Percentiles rank a stretch among this genome's conserved stretches.
phyloP scores from a whole-genome alignment of 2,888 invertebrate species.

The Clanis bilineata region DNA sequence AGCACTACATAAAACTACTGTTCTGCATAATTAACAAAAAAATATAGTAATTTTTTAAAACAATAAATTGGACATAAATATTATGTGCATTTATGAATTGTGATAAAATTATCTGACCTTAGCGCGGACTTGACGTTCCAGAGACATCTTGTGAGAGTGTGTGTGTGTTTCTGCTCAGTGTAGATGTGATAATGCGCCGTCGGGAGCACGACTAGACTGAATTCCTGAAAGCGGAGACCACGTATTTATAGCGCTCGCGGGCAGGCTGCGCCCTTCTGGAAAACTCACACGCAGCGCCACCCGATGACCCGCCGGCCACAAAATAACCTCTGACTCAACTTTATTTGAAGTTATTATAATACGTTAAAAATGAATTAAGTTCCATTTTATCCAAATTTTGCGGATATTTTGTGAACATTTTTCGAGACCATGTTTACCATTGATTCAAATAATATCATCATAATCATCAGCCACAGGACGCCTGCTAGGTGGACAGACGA shows the following conservation, averaged over 20 bases:
- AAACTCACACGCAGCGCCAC: constrained; percentile 59
- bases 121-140: constrained; percentile 95
- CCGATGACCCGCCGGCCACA: constrained; percentile 50
- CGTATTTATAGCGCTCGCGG: constrained; percentile 73
- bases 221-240: constrained; percentile 67
- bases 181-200: constrained; percentile 57
- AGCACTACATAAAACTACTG: too few relatives aligned
- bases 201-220: constrained; percentile 74
- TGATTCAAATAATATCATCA: too few relatives aligned
- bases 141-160: constrained; percentile 86
- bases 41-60: not conserved
- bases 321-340: constrained; percentile 74
- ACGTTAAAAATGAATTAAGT: not conserved
- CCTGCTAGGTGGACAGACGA: too few relatives aligned
- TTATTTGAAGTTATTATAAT: constrained; percentile 18
- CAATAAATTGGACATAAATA: not conserved
- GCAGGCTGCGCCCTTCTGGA: constrained; percentile 77
- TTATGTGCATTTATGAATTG: not conserved
- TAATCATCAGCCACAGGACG: too few relatives aligned
- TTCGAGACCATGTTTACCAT: too few relatives aligned
- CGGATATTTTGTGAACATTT: not conserved
- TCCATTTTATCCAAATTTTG: not conserved
- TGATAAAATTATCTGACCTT: constrained; percentile 84
- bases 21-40: too few relatives aligned
- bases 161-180: constrained; percentile 45